Conservation (phyloP, 2,113 vertebrate species). For the Cichladusa arquata region DNA sequence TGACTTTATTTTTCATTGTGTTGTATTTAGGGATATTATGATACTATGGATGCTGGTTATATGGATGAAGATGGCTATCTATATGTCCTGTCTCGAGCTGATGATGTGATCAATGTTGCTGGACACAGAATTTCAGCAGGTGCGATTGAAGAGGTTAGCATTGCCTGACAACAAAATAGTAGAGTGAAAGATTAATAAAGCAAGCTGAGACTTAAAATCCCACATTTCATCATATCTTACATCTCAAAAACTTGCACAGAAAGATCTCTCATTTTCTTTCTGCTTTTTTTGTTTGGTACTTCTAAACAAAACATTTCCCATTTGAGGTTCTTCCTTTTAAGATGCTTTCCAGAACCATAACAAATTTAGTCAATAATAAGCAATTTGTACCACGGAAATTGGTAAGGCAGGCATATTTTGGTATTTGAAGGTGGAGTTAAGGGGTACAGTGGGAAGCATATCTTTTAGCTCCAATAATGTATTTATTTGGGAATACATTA, state of each 20-base stretch:
- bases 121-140: conserved; percentile 95
- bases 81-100: conserved; percentile 92
- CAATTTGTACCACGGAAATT: neutral
- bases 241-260: neutral
- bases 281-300: neutral
- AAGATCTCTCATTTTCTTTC: neutral
- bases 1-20: neutral
- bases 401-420: neutral
- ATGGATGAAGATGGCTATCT: conserved; percentile 90
- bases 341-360: neutral
- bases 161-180: neutral
- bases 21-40: conserved; percentile 87
- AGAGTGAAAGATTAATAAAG: neutral
- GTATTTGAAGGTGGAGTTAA: neutral
- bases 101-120: conserved; percentile 97
- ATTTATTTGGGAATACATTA: neutral
- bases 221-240: neutral
- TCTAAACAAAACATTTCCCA: neutral
- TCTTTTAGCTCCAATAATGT: neutral
- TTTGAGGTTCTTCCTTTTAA: neutral
- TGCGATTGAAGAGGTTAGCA: conserved; percentile 90
- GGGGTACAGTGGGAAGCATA: neutral
- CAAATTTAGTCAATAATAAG: neutral
- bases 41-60: conserved; percentile 96
- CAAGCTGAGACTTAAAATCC: neutral